phyloP scores from a whole-genome alignment of 2,113 vertebrate species.

The rabbit (Oryctolagus cuniculus) region mOryCun1.1 NC_091435.1:73630001-73630500 shows the following conservation, averaged over 20 bases:
- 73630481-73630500: neutral
- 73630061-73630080: conserved; percentile 66
- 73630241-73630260: neutral
- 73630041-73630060: neutral
- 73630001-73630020: neutral
- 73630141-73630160: neutral
- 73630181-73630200: neutral
- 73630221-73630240: neutral
- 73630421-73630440: neutral
- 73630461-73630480: neutral
- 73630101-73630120: conserved; percentile 51
- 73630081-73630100: conserved; percentile 41
- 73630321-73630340: neutral
- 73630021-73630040: conserved; percentile 36
- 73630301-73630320: neutral
- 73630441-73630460: neutral
- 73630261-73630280: neutral
- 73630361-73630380: neutral
- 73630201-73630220: neutral
- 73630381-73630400: neutral
- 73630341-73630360: neutral
- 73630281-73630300: neutral
- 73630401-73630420: neutral
- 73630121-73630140: neutral
- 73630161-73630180: conserved; percentile 53